Percentiles rank a stretch among this genome's conserved stretches.
phyloP scores from a whole-genome alignment of 2,797 vertebrate genomes.

The Bradypodion pumilum region DNA sequence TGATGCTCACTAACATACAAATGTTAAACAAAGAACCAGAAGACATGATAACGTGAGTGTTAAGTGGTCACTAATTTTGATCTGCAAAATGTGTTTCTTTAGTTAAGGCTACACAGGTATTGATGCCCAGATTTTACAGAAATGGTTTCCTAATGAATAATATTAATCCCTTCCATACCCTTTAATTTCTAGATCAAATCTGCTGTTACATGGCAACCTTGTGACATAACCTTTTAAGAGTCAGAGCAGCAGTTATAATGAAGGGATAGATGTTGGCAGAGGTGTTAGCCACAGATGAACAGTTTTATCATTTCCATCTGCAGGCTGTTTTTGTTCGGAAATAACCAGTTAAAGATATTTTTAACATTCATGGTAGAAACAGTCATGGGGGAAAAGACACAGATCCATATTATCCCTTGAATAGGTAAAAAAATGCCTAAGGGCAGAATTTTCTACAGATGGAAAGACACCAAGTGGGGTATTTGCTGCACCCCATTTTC shows the following conservation, averaged over 20 bases:
- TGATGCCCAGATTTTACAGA: neutral
- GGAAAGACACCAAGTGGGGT: neutral
- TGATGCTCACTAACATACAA: constrained; percentile 98
- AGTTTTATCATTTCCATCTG: neutral
- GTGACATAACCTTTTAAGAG: neutral
- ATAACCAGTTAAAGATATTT: neutral
- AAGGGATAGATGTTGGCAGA: neutral
- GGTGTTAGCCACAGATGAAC: neutral
- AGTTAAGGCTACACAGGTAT: too few relatives aligned
- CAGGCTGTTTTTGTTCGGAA: neutral
- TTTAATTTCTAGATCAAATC: neutral
- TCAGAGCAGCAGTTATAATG: too few relatives aligned
- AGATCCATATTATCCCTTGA: neutral
- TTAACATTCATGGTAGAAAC: too few relatives aligned
- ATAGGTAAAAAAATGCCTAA: neutral
- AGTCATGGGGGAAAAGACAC: neutral
- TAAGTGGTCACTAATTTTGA: neutral
- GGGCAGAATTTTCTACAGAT: neutral
- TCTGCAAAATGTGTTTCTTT: neutral
- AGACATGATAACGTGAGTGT: constrained; percentile 98
- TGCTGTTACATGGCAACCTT: too few relatives aligned
- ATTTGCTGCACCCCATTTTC: neutral
- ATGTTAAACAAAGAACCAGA: constrained; percentile 99
- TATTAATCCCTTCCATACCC: neutral
- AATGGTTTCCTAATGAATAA: neutral